Base-by-base conservation (phyloP, 1,140 invertebrate species). In the Drosophila kanapiae region DNA sequence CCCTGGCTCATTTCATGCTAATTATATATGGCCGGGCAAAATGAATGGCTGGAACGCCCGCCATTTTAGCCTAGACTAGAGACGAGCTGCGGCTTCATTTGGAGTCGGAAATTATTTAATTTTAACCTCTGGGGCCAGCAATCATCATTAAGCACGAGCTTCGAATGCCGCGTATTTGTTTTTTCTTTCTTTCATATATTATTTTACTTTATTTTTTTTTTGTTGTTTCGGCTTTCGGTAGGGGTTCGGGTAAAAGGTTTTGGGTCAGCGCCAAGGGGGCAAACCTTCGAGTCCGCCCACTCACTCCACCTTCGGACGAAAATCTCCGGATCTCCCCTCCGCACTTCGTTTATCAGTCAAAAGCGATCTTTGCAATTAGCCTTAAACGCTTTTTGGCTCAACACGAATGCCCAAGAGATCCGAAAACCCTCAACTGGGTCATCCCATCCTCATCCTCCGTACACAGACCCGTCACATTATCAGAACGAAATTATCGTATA, bases 341-440 rank as follows among this genome's bases (percentile, higher is more conserved):
- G 54, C 64, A 57, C 29, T 77, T 54, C 23, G 78, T 90, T 88
- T 91, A 90, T 90, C 85, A 80, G 75, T 69, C 71, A 80, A 82
- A 85, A 91, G 85, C 78, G 75, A 90, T 90, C 85, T 90, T 90
- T 90, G 85, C 85, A 90, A 90, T 90, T 90, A 90, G 85, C 85
- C 85, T 91, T 90, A 90, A 90, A 90, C 85, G 85, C 83, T 90
- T 88, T 88, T 88, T 88, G 84, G 84, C 84, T 88, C 84, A 88
- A 88, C 84, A 88, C 84, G 54, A 56, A 64, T 6, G 43, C 59
- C 40, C 37, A 27, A 31, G 31, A 70, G 40, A 33, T 27, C 31
- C n/a, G 8, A 38, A 60, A 23, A 37, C 70, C 38, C 54, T 60
- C 70, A 74, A 74, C 31, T 74, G 68, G 70, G 70, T 71, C 68